Conservation (phyloP, 2,888 invertebrate species). For the Drosophila formosana region DNA sequence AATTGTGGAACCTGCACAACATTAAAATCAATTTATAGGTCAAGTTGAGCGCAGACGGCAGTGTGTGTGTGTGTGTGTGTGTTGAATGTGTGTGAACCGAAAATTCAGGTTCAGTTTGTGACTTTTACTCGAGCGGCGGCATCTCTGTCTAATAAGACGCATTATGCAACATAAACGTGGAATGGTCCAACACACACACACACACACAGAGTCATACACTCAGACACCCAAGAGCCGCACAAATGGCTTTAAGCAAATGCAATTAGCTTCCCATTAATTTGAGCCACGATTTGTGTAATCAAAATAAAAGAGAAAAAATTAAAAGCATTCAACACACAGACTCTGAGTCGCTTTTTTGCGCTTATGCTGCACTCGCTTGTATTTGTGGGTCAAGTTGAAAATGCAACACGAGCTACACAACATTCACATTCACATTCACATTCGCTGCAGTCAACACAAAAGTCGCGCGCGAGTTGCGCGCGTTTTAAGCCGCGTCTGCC, state of each 20-base stretch:
- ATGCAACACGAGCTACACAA: conserved; percentile 61
- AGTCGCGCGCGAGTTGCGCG: conserved; percentile 54
- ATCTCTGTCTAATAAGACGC: conserved; percentile 72
- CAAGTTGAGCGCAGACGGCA: conserved; percentile 75
- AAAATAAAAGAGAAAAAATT: conserved; percentile 20
- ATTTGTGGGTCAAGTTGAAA: conserved; percentile 80
- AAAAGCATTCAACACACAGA: conserved; percentile 32
- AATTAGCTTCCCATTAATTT: conserved; percentile 48
- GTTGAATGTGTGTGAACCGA: conserved; percentile 41
- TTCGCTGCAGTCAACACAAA: conserved; percentile 7
- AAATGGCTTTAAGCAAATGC: conserved; percentile 37
- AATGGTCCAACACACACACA: conserved; percentile 40
- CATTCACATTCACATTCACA: conserved; percentile 47
- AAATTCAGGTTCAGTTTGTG: conserved; percentile 72
- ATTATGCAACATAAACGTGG: conserved; percentile 60
- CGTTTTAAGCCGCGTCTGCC: conserved; percentile 56
- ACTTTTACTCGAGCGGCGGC: conserved; percentile 67
- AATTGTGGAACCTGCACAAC: conserved; percentile 78
- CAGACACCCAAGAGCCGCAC: conserved; percentile 5
- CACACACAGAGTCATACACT: conserved; percentile 9
- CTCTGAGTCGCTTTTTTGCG: conserved; percentile 1
- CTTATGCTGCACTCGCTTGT: conserved; percentile 35
- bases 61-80: conserved; percentile 2
- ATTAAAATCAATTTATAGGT: conserved; percentile 80
- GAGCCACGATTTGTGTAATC: conserved; percentile 20